phyloP scores from a whole-genome alignment of 2,113 vertebrate species.

The Sylvilagus bachmani region DNA sequence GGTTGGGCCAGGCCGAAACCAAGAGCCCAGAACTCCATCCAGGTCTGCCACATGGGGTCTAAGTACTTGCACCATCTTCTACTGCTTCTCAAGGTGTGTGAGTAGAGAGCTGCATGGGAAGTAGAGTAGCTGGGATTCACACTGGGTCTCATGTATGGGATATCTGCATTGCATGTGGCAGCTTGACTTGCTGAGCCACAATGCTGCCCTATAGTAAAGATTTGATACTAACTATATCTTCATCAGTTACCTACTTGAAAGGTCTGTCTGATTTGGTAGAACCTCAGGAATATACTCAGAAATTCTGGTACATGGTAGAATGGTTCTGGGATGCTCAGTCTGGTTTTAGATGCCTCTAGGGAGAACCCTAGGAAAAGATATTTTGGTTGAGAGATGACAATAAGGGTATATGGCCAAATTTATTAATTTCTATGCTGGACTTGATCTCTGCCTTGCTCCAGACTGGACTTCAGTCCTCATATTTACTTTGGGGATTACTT shows the following conservation, averaged over 20 bases:
- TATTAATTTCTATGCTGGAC: conserved; percentile 18
- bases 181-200: no score
- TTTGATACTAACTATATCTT: conserved; percentile 2
- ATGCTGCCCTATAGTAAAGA: not conserved
- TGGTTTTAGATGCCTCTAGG: not conserved
- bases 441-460: not conserved
- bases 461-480: not conserved
- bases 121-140: no score
- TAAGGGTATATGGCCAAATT: not conserved
- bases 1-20: no score
- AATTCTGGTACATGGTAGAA: not conserved
- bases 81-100: no score
- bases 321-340: not conserved
- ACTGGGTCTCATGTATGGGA: no score
- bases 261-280: conserved; percentile 26
- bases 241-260: not conserved
- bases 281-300: not conserved
- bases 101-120: no score
- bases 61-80: no score
- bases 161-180: no score
- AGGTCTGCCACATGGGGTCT: no score
- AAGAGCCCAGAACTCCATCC: no score
- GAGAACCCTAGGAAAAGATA: not conserved
- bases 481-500: not conserved
- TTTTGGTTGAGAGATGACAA: conserved; percentile 12